Conservation (phyloP, 2,113 vertebrate species). For the Prietella phreatophila region DNA sequence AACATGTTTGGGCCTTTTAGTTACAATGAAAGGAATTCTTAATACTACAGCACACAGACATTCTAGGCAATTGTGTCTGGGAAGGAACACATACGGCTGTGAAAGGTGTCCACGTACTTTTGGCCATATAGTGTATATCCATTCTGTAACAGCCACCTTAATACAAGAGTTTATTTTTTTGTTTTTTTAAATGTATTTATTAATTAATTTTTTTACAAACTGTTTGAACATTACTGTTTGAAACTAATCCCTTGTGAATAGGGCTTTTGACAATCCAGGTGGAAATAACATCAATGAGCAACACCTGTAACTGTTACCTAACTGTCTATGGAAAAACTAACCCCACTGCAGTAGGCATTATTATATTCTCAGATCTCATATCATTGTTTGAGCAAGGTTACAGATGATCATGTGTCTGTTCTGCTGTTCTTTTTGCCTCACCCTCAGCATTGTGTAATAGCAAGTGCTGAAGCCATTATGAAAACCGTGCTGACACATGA, state of each 20-base stretch:
- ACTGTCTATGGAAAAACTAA: background rate
- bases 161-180: background rate
- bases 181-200: too few relatives aligned
- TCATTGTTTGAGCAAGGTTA: background rate
- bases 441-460: background rate
- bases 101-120: background rate
- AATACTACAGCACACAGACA: too few relatives aligned
- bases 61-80: background rate
- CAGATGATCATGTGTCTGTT: background rate
- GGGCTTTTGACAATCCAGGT: background rate
- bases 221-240: too few relatives aligned
- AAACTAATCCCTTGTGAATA: background rate
- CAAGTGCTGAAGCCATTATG: background rate
- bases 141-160: background rate
- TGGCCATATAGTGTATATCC: background rate
- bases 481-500: background rate
- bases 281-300: background rate
- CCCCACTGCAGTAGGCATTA: background rate
- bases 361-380: background rate
- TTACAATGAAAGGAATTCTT: too few relatives aligned
- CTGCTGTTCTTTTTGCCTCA: conserved; percentile 5
- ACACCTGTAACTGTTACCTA: background rate
- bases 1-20: too few relatives aligned
- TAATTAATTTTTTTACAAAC: too few relatives aligned
- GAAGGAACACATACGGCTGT: too few relatives aligned